A percentile compares a stretch with the other conserved stretches of the same genome.
phyloP scores from a whole-genome alignment of 1,140 invertebrate species.

The Diorhabda sublineata region DNA sequence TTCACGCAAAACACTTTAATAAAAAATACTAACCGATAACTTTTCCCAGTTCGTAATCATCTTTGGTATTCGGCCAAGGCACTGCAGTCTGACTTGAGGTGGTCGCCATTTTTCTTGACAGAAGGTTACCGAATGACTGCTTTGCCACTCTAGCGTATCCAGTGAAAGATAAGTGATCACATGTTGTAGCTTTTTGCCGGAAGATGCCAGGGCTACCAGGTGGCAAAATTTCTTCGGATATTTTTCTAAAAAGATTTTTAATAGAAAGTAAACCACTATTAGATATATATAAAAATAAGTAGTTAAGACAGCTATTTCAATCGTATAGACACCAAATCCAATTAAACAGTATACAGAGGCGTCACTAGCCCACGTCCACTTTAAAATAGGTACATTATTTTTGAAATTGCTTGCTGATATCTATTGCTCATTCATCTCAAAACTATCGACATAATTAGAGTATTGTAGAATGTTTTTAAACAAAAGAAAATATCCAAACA shows the following conservation, averaged over 20 bases:
- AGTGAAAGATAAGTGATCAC: slow-evolving; percentile 40
- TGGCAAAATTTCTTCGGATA: slow-evolving; percentile 58
- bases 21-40: slow-evolving; percentile 69
- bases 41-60: slow-evolving; percentile 91
- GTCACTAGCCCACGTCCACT: too few species aligned
- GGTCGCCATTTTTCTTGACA: slow-evolving; percentile 68
- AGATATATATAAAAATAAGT: not conserved
- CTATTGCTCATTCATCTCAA: not conserved
- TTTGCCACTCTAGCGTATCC: slow-evolving; percentile 49
- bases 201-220: slow-evolving; percentile 62
- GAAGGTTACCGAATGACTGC: slow-evolving; percentile 54
- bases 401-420: not conserved
- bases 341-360: too few species aligned
- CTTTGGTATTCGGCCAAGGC: slow-evolving; percentile 87
- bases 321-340: not conserved
- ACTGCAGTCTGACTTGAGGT: slow-evolving; percentile 56
- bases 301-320: not conserved
- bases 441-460: not conserved
- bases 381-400: not conserved
- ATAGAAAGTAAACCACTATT: not conserved
- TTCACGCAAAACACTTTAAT: slow-evolving; percentile 19
- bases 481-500: too few species aligned
- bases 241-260: slow-evolving; percentile 51
- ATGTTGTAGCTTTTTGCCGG: slow-evolving; percentile 54
- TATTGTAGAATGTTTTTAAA: too few species aligned